Conservation (phyloP, 1,140 invertebrate species). For the Acyrthosiphon pisum region DNA sequence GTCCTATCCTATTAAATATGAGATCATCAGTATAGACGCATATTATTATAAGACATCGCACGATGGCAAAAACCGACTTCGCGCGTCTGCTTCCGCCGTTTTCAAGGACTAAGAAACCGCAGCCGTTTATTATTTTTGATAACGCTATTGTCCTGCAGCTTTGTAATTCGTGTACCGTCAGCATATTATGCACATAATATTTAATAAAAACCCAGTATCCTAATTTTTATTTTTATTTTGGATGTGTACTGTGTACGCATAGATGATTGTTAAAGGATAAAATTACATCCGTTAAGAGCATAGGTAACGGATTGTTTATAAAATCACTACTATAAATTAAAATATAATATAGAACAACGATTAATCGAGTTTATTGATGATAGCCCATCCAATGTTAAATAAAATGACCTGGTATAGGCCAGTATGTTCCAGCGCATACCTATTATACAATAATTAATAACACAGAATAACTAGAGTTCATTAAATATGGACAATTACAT, state of each 20-base stretch:
- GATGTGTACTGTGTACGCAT: neutral
- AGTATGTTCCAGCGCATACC: neutral
- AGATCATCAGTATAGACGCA: constrained; percentile 41
- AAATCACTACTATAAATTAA: neutral
- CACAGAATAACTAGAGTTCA: neutral
- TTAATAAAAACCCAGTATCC: neutral
- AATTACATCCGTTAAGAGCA: neutral
- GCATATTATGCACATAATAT: neutral
- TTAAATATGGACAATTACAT: neutral
- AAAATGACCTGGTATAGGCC: neutral
- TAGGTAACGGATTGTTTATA: neutral
- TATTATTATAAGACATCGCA: neutral
- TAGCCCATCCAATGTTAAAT: neutral
- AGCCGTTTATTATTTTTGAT: constrained; percentile 38
- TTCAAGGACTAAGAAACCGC: constrained; percentile 25
- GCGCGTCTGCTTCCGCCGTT: neutral
- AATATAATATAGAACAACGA: neutral
- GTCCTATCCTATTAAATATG: neutral
- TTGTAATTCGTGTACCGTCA: neutral
- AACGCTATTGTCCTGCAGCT: constrained; percentile 30
- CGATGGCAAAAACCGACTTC: constrained; percentile 10
- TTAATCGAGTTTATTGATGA: neutral
- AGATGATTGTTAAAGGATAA: neutral
- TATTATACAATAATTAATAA: neutral
- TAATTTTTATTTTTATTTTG: neutral